phyloP scores from a whole-genome alignment of 2,888 invertebrate species.

The Dendrolimus houi region DNA sequence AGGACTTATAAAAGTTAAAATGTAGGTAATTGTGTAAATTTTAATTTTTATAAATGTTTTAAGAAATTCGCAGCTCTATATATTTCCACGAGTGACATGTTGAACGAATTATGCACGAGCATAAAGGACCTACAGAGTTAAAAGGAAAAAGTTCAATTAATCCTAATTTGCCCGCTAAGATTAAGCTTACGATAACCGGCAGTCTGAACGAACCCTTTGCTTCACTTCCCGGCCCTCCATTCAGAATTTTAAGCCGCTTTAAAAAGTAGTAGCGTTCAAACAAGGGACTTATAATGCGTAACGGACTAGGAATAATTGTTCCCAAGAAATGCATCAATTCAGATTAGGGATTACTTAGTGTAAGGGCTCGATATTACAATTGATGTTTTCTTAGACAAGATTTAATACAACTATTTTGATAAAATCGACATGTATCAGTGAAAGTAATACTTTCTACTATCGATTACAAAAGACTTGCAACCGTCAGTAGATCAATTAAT shows the following conservation, averaged over 20 bases:
- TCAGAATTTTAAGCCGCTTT: slow-evolving; percentile 64
- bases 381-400: slow-evolving; percentile 21
- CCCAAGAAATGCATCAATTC: slow-evolving; percentile 42
- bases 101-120: slow-evolving; percentile 55
- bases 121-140: slow-evolving; percentile 56
- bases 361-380: slow-evolving; percentile 18
- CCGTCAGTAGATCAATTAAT: slow-evolving; percentile 31
- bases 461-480: slow-evolving; percentile 11
- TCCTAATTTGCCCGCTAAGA: slow-evolving; percentile 72
- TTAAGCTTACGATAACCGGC: slow-evolving; percentile 65
- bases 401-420: background rate
- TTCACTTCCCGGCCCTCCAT: slow-evolving; percentile 53
- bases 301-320: slow-evolving; percentile 52
- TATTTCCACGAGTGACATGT: slow-evolving; percentile 45
- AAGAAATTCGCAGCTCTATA: slow-evolving; percentile 34
- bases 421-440: slow-evolving; percentile 5
- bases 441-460: background rate
- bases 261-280: slow-evolving; percentile 62
- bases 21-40: too few species aligned
- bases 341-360: slow-evolving; percentile 29
- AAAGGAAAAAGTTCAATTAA: slow-evolving; percentile 73
- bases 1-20: too few species aligned
- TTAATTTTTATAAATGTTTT: too few species aligned
- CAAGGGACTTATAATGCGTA: slow-evolving; percentile 67
- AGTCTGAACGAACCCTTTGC: slow-evolving; percentile 68